Conservation (phyloP, 2,888 invertebrate genomes). For the Escarpia spicata region DNA sequence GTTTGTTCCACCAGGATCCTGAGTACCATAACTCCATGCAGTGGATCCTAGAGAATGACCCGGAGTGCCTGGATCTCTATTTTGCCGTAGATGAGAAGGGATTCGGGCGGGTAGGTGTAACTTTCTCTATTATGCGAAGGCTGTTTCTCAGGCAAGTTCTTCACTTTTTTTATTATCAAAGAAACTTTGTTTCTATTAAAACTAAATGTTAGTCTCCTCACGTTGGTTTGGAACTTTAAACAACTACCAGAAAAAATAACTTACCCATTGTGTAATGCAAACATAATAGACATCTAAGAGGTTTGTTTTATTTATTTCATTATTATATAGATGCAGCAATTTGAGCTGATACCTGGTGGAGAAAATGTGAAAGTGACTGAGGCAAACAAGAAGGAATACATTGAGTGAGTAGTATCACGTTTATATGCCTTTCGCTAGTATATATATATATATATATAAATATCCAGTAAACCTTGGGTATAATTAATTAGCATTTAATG, state of each 20-base stretch:
- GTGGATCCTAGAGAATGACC: slow-evolving; percentile 96
- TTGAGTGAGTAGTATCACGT: slow-evolving; percentile 74
- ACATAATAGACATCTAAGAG: background rate
- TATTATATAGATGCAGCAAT: slow-evolving; percentile 75
- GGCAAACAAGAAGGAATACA: slow-evolving; percentile 96
- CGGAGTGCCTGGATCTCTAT: slow-evolving; percentile 88
- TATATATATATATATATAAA: too few relatives aligned
- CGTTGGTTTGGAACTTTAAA: background rate
- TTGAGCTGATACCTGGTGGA: slow-evolving; percentile 90
- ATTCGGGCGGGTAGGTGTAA: slow-evolving; percentile 75
- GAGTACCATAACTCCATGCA: slow-evolving; percentile 98
- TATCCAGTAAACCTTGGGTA: too few relatives aligned
- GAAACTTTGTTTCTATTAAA: background rate
- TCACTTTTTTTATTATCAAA: background rate
- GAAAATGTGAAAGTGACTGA: slow-evolving; percentile 89
- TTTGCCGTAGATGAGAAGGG: slow-evolving; percentile 97
- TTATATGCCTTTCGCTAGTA: background rate
- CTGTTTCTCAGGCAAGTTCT: too few relatives aligned
- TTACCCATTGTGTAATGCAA: background rate
- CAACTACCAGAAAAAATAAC: background rate
- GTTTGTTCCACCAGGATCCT: slow-evolving; percentile 73
- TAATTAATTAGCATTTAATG: too few relatives aligned
- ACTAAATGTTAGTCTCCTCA: background rate
- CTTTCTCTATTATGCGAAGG: too few relatives aligned
- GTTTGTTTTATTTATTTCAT: background rate